These are phyloP conservation scores for Idaea biselata DNA, from an alignment of 2,888 invertebrate species.

Conservation along the genomic window DNA sequence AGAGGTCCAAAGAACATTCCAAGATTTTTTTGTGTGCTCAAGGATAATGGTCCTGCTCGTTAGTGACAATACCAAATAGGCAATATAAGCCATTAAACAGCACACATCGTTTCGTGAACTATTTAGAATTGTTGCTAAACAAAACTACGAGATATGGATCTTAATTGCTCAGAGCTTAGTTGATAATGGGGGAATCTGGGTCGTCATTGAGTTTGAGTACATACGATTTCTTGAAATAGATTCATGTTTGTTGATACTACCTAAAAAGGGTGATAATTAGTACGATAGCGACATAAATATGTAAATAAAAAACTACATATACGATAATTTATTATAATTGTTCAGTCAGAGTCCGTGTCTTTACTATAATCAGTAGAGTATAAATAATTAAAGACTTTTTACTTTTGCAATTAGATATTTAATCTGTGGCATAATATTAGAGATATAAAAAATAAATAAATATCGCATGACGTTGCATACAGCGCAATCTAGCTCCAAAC, in stretches of 20 bases:
- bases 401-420: no score
- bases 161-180: slow-evolving; percentile 36
- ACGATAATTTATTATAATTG: no score
- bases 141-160: slow-evolving; percentile 39
- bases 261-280: not conserved
- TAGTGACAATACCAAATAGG: slow-evolving; percentile 14
- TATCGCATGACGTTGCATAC: no score
- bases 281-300: not conserved
- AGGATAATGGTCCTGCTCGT: slow-evolving; percentile 20
- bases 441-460: no score
- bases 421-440: no score
- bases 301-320: slow-evolving; percentile 2
- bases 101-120: slow-evolving; percentile 24
- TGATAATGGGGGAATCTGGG: slow-evolving; percentile 37
- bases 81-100: slow-evolving; percentile 24
- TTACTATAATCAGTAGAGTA: no score
- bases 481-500: no score
- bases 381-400: no score
- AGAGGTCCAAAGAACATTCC: slow-evolving; percentile 2
- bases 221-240: not conserved
- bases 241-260: slow-evolving; percentile 4
- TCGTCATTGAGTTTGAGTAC: slow-evolving; percentile 13
- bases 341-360: no score
- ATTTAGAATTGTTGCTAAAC: slow-evolving; percentile 36
- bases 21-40: slow-evolving; percentile 12